Evolutionary conservation across 2,888 invertebrate genomes (phyloP).

Genomic region (Polydrusus tereticollis): DNA sequence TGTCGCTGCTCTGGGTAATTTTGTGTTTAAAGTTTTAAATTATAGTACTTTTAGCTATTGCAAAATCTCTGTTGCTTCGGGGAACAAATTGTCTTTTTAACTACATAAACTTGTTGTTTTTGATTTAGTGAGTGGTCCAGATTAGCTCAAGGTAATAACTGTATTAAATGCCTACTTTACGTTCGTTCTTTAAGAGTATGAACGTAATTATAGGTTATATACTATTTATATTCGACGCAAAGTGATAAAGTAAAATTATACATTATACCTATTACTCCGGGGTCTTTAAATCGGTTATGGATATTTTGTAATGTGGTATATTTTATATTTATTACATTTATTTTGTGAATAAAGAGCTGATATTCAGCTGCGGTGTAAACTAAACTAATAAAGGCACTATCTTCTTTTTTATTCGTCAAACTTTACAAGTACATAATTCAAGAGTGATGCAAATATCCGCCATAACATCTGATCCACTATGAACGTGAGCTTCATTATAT

Average conservation of each 20-base stretch:
- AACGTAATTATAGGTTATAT: conserved; percentile 40
- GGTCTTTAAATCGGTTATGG: conserved; percentile 7
- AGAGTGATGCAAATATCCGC: too few species aligned
- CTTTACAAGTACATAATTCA: too few species aligned
- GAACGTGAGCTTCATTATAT: too few species aligned
- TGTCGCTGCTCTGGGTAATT: too few species aligned
- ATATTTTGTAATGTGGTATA: neutral
- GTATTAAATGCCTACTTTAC: conserved; percentile 44
- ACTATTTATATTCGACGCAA: conserved; percentile 30
- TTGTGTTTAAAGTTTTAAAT: too few species aligned
- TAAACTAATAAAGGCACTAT: too few species aligned
- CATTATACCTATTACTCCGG: conserved; percentile 14
- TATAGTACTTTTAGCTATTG: neutral
- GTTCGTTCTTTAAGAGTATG: conserved; percentile 30
- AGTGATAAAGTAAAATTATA: conserved; percentile 41
- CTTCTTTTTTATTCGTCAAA: too few species aligned
- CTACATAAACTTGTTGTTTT: conserved; percentile 19
- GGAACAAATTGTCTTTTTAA: conserved; percentile 31
- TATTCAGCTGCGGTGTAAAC: too few species aligned
- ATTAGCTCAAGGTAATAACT: conserved; percentile 42
- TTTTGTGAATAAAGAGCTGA: too few species aligned
- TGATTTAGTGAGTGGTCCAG: conserved; percentile 32
- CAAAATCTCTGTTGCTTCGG: conserved; percentile 12
- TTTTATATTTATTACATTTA: too few species aligned
- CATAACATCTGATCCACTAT: too few species aligned